A percentile compares a stretch with the other conserved stretches of the same genome.
Evolutionary conservation across 2,797 vertebrate genomes (phyloP).

Genomic region (Myiotriccus ornatus): DNA sequence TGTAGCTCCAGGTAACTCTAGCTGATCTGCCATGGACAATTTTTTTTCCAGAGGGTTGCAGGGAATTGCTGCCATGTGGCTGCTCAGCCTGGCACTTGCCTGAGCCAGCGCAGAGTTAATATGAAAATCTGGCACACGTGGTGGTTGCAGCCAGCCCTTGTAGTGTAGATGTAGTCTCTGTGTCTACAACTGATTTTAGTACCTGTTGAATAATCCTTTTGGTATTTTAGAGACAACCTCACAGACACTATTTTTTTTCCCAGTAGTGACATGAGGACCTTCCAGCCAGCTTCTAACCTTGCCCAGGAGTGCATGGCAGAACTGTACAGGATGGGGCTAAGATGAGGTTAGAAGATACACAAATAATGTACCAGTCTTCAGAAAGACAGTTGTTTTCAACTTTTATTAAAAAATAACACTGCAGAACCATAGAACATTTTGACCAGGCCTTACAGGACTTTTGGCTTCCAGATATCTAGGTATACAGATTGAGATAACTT

Average conservation of each 20-base stretch:
- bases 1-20: background rate
- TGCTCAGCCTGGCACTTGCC: background rate
- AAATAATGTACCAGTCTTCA: background rate
- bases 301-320: background rate
- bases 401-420: background rate
- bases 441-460: background rate
- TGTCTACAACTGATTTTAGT: background rate
- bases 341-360: background rate
- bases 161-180: background rate
- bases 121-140: background rate
- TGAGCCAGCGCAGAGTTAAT: background rate
- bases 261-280: background rate
- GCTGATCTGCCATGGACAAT: background rate
- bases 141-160: background rate
- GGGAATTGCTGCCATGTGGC: background rate
- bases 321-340: background rate
- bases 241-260: background rate
- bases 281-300: background rate
- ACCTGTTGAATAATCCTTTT: background rate
- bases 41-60: background rate
- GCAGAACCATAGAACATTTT: background rate
- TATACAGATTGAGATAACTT: background rate
- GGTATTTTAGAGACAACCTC: background rate
- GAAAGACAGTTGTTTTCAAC: background rate
- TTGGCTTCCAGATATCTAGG: background rate